Percentiles rank a stretch among this genome's conserved stretches.
Evolutionary conservation across 2,888 invertebrate genomes (phyloP).

Genomic region (Parnassius mnemosyne): DNA sequence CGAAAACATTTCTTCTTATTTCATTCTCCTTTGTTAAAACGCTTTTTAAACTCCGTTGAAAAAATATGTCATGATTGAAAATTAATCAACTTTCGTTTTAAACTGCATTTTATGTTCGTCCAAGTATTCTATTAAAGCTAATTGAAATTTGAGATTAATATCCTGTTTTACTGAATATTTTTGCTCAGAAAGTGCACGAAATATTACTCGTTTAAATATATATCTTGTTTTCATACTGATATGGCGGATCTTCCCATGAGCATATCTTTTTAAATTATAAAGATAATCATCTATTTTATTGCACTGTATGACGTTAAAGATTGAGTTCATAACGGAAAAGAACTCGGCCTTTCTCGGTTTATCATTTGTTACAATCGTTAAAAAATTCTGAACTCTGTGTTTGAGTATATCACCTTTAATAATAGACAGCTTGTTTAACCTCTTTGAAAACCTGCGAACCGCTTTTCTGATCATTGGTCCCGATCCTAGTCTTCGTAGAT

Average conservation of each 20-base stretch:
- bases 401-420: slow-evolving; percentile 40
- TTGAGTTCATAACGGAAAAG: slow-evolving; percentile 47
- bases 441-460: slow-evolving; percentile 43
- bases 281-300: slow-evolving; percentile 54
- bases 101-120: slow-evolving; percentile 28
- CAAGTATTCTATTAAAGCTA: slow-evolving; percentile 49
- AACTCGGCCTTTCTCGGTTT: slow-evolving; percentile 44
- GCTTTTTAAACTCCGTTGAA: not conserved
- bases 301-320: slow-evolving; percentile 42
- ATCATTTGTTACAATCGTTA: slow-evolving; percentile 39
- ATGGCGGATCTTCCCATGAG: slow-evolving; percentile 34
- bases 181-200: slow-evolving; percentile 41
- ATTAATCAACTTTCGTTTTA: slow-evolving; percentile 30
- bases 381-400: slow-evolving; percentile 40
- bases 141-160: slow-evolving; percentile 48
- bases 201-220: slow-evolving; percentile 45
- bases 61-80: slow-evolving; percentile 18
- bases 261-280: slow-evolving; percentile 48
- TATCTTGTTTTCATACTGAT: slow-evolving; percentile 45
- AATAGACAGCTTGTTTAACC: slow-evolving; percentile 39
- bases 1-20: slow-evolving; percentile 3
- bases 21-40: slow-evolving; percentile 30
- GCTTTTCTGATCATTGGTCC: slow-evolving; percentile 40
- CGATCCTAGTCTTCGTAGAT: slow-evolving; percentile 41
- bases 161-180: slow-evolving; percentile 33